Base-by-base conservation (phyloP, 64 coral and sea anemone species). In the Cladopsammia gracilis region DNA sequence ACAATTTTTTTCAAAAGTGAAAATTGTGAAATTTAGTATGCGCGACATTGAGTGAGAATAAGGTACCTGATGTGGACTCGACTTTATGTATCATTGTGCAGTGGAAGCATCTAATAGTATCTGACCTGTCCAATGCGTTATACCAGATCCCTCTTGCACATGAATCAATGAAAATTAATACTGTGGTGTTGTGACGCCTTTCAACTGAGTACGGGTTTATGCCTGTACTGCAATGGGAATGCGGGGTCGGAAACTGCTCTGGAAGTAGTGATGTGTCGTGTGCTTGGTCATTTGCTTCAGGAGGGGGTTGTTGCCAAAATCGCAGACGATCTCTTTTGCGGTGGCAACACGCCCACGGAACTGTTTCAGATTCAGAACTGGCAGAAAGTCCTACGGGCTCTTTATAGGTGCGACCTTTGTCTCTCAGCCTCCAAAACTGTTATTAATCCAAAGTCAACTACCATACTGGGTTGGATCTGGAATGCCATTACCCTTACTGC, bases 311-410 rank as follows among this genome's bases (percentile, higher is more conserved):
- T 59, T 13, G 73, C 56, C 25, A 75, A 62, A 72, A 74, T 75
- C 10, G 86, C 86, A 46, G 70, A 89, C 34, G 86, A 76, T 51
- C 68, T 89, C 3, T 89, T 76, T 16, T 89, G 85, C 4, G 12
- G 70, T 6, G 49, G 13, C 4, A 83, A 62, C 20, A 83, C 56
- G 2, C 54, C 57, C 16, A 10, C 22, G 47, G 48, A 54, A 79
- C 48, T 54, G 20, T 22, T 10, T 7, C 16, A 15, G 48, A 54
- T 10, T 7, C 16, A 15, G 48, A 54, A 79, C 48, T 54, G 48
- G 76, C 3, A 54, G 0, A 79, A 54, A 54, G 16, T 42, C 3
- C 48, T 79, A 20, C 76, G 2, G 9, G 76, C 48, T 12, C 48
- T 54, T 4, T 22, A 48, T 19, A 76, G n/a, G 73, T 76, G 73